phyloP scores from a whole-genome alignment of 2,888 invertebrate species.

The Drosophila siamana region DNA sequence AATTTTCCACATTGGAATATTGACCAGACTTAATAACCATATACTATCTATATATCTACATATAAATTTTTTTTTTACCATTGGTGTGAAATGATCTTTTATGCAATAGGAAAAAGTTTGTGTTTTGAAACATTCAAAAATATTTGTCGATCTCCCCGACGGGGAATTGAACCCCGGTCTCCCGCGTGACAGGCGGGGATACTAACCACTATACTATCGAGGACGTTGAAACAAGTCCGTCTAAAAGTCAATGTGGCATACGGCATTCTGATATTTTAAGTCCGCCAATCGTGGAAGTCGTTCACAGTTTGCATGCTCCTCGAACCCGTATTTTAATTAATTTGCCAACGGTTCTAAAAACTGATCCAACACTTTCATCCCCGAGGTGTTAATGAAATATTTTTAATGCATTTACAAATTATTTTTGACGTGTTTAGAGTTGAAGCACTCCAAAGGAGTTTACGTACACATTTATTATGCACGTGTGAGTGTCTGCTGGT shows the following conservation, averaged over 20 bases:
- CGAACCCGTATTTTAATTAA: neutral
- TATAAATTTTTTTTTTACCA: no score
- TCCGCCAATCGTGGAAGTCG: neutral
- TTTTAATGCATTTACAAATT: constrained; percentile 60
- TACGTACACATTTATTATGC: constrained; percentile 10
- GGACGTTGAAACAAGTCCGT: constrained; percentile 42
- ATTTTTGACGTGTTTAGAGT: constrained; percentile 52
- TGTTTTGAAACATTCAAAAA: no score
- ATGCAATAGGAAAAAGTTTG: no score
- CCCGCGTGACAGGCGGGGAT: constrained; percentile 72
- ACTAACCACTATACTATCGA: constrained; percentile 73
- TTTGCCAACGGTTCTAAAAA: neutral
- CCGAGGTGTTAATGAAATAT: constrained; percentile 58
- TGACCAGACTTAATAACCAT: no score
- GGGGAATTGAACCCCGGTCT: constrained; percentile 71
- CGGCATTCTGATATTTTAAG: neutral
- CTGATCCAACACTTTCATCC: neutral
- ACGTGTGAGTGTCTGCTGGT: constrained; percentile 34
- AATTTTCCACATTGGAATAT: no score
- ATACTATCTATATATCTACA: no score
- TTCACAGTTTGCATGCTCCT: neutral
- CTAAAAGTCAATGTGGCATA: constrained; percentile 6
- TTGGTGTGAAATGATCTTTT: no score
- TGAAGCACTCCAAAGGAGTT: constrained; percentile 29
- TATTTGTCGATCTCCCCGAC: constrained; percentile 53